Conservation (phyloP, 1,140 invertebrate species). For the Temnothorax longispinosus region DNA sequence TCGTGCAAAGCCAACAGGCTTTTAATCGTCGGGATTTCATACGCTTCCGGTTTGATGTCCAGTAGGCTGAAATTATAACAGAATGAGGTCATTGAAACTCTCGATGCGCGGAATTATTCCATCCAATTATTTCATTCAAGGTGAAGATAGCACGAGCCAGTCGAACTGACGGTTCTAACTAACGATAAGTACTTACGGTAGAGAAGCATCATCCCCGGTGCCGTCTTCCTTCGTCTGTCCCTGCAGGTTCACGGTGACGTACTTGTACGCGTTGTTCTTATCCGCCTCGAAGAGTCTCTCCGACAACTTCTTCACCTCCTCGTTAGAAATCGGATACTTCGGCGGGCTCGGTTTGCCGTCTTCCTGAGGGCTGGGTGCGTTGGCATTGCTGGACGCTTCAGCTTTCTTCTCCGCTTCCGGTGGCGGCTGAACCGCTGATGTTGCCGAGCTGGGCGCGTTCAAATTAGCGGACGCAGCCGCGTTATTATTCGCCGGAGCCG, state of each 20-base stretch:
- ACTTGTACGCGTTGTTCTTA: slow-evolving; percentile 83
- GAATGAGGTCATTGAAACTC: slow-evolving; percentile 16
- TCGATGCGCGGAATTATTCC: neutral
- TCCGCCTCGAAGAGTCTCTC: slow-evolving; percentile 83
- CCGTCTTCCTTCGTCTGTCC: slow-evolving; percentile 83
- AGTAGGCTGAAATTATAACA: slow-evolving; percentile 78
- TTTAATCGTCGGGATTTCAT: slow-evolving; percentile 84
- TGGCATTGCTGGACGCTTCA: slow-evolving; percentile 55
- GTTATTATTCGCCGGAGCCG: slow-evolving; percentile 33
- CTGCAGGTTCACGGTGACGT: slow-evolving; percentile 84
- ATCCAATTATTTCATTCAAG: neutral
- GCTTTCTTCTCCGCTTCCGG: slow-evolving; percentile 43
- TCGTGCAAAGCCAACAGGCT: slow-evolving; percentile 83
- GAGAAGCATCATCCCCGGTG: slow-evolving; percentile 81
- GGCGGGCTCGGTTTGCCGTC: slow-evolving; percentile 75
- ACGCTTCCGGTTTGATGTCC: slow-evolving; percentile 81
- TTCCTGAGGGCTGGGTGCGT: slow-evolving; percentile 55
- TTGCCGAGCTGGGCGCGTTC: neutral
- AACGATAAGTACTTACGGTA: slow-evolving; percentile 79
- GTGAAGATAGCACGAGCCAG: neutral
- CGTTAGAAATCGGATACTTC: slow-evolving; percentile 80
- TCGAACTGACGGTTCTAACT: neutral
- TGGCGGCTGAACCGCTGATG: slow-evolving; percentile 36
- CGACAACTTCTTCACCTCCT: slow-evolving; percentile 82
- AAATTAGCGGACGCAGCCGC: slow-evolving; percentile 24